Conservation (phyloP, 2,113 vertebrate species). For the Ardeotis arabs region DNA sequence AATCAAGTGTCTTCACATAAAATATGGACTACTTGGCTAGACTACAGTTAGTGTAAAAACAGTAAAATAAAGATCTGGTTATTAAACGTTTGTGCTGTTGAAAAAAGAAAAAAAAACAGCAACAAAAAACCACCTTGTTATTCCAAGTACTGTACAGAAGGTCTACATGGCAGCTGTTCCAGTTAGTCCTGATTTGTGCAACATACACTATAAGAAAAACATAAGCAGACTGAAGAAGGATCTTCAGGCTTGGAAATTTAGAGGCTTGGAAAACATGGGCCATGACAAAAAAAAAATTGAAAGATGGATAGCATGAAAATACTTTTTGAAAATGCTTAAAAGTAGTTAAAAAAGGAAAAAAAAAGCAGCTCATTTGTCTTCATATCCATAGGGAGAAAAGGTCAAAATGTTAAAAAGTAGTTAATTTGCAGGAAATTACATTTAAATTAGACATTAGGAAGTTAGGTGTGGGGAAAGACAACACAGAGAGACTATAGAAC, state of each 20-base stretch:
- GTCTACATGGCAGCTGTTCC: background rate
- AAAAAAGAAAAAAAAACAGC: background rate
- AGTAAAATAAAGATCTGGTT: background rate
- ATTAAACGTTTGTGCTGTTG: background rate
- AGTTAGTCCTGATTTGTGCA: background rate
- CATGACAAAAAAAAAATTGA: background rate
- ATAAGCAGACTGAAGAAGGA: background rate
- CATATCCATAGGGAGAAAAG: background rate
- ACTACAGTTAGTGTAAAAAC: background rate
- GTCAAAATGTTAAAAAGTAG: constrained; percentile 3
- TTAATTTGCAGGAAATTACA: constrained; percentile 38
- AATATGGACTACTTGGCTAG: background rate
- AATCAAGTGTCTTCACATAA: background rate
- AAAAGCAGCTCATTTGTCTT: background rate
- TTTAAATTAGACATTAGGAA: constrained; percentile 41
- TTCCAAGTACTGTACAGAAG: background rate
- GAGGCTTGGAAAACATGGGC: background rate
- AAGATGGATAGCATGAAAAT: background rate
- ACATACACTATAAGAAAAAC: background rate
- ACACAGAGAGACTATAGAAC: background rate
- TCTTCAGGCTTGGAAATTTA: background rate
- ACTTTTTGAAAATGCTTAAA: background rate
- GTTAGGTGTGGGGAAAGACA: background rate
- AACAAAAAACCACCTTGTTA: background rate
- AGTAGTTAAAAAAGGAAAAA: background rate